phyloP scores from a whole-genome alignment of 2,113 vertebrate genomes.

The Urocynchramus pylzowi region DNA sequence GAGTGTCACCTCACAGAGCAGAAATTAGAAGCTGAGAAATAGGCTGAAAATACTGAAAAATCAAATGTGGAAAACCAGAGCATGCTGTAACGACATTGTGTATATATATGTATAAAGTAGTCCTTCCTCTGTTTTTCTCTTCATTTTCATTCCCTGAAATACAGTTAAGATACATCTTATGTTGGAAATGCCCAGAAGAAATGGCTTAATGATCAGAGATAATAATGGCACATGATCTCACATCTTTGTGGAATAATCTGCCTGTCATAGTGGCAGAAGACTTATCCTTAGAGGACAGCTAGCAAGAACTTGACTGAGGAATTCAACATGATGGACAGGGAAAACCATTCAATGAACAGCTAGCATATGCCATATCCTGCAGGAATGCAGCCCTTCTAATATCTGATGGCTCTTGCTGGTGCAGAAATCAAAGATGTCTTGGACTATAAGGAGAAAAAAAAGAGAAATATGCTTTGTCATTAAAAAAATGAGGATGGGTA shows the following conservation, averaged over 20 bases:
- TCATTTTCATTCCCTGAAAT: background rate
- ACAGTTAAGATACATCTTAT: background rate
- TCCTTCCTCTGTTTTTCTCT: background rate
- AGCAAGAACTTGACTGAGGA: constrained; percentile 35
- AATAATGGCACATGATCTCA: background rate
- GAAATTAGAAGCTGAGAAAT: background rate
- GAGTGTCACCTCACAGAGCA: background rate
- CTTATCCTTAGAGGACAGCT: constrained; percentile 4
- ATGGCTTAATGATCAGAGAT: background rate
- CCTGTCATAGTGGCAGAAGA: background rate
- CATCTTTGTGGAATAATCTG: constrained; percentile 5
- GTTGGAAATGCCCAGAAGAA: background rate
- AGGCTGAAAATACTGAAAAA: background rate
- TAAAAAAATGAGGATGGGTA: background rate
- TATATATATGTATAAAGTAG: background rate
- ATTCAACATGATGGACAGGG: constrained; percentile 52
- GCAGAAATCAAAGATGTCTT: background rate
- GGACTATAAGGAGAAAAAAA: background rate
- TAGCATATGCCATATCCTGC: constrained; percentile 59
- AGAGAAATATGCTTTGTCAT: background rate
- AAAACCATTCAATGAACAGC: constrained; percentile 52
- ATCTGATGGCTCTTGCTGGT: background rate
- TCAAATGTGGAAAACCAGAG: background rate
- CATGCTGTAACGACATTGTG: background rate
- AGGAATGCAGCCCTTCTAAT: constrained; percentile 21